phyloP scores from a whole-genome alignment of 2,797 vertebrate genomes.

The Smutsia gigantea region DNA sequence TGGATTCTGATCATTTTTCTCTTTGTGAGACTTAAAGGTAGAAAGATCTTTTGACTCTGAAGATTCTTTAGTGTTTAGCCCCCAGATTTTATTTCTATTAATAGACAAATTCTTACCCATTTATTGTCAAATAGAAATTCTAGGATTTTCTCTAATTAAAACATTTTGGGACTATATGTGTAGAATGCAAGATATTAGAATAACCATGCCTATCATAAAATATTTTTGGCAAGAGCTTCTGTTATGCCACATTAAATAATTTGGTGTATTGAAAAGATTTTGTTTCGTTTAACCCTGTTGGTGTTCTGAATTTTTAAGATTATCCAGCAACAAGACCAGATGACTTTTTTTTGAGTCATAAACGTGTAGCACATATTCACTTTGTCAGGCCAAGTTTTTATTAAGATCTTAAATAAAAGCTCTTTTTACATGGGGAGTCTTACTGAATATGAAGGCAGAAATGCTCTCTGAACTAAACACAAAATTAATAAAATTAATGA shows the following conservation, averaged over 20 bases:
- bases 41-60: constrained; percentile 24
- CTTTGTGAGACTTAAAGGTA: not conserved
- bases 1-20: constrained; percentile 17
- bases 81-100: not conserved
- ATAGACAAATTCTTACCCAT: not conserved
- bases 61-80: not conserved
- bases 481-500: constrained; percentile 36
- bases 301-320: constrained; percentile 32
- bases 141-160: not conserved
- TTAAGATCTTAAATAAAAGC: constrained; percentile 33
- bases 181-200: not conserved
- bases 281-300: not conserved
- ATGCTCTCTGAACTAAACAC: not conserved
- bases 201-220: not conserved
- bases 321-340: not conserved
- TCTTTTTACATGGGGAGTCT: not conserved
- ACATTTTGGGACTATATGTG: not conserved
- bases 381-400: constrained; percentile 15
- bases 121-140: not conserved
- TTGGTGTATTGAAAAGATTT: not conserved
- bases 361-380: constrained; percentile 21
- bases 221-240: not conserved
- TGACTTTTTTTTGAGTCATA: constrained; percentile 20
- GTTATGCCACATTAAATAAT: not conserved
- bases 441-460: constrained; percentile 30